Evolutionary conservation across 37 sponge, comb jelly and placozoan genomes (phyloP).

Genomic region (Agelas oroides): DNA sequence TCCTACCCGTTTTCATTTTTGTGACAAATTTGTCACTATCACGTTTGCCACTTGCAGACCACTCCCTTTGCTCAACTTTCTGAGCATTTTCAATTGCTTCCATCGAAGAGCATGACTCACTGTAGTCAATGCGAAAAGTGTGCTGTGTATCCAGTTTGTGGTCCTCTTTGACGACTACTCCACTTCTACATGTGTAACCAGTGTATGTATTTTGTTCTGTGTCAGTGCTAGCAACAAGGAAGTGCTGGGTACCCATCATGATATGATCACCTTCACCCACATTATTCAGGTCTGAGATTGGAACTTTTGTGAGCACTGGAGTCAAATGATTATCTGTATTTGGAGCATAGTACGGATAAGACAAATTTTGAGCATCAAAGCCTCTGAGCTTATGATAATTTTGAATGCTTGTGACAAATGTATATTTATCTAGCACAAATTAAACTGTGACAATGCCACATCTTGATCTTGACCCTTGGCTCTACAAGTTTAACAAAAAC

Average conservation of each 20-base stretch:
- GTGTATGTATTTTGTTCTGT: not conserved
- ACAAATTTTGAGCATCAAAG: no score
- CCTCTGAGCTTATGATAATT: no score
- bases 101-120: not conserved
- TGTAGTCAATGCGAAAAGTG: not conserved
- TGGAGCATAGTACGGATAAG: no score
- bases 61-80: not conserved
- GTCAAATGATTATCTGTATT: no score
- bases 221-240: constrained; percentile 1
- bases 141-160: not conserved
- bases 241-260: constrained; percentile 3
- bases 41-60: no score
- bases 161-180: not conserved
- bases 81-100: no score
- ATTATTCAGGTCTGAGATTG: not conserved
- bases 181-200: not conserved
- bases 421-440: no score
- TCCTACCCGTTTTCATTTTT: constrained; percentile 25
- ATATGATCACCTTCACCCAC: constrained; percentile 44
- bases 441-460: no score
- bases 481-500: no score
- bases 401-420: no score
- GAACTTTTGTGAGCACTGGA: constrained; percentile 17
- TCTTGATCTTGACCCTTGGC: no score
- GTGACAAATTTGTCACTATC: constrained; percentile 24